Base-by-base conservation (phyloP, 2,888 invertebrate genomes). In the Unio pictorum region DNA sequence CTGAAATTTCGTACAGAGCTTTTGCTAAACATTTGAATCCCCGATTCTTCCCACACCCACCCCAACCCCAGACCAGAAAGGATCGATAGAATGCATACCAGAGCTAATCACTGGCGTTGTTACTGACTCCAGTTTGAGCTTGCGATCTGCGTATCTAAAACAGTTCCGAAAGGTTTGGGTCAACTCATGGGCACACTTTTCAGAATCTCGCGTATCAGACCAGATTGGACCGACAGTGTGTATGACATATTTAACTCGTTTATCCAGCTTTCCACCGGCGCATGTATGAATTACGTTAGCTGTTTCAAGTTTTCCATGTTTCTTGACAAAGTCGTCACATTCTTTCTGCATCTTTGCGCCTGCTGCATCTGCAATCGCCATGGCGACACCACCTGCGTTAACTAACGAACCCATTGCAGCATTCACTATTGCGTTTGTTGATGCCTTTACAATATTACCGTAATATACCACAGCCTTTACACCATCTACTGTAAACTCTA, bases 161-260 rank as follows among this genome's bases (percentile, higher is more conserved):
- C 75, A 71, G 64, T 81, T 81, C 4, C 77, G 62, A 54, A 79
- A 81, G 20, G 81, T 79, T 28, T 68, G 63, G 0, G 75, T 73
- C 58, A 82, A 66, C 30, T 76, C 73, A 64, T 67, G 71, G 7
- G 64, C 66, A 65, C 80, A 76, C 34, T 68, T 72, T 3, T 73
- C 70, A 17, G 72, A 68, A n/a, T 55, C 23, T 34, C 64, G 63
- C 11, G 61, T 62, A 11, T 66, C 8, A 23, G 64, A 57, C 74
- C 75, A 79, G 15, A 84, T 73, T 1, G 84, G 84, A 23, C 84
- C 84, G 7, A 84, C 84, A 23, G 84, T 78, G 70, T 84, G 84
- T 11, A 84, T 34, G 11, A 84, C 70, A 57, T 79, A 75, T 17
- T 75, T 75, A 26, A 82, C 78, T 26, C 71, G 71, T 1, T 56